phyloP scores from a whole-genome alignment of 2,888 invertebrate species.

The Sphecodes monilicornis region DNA sequence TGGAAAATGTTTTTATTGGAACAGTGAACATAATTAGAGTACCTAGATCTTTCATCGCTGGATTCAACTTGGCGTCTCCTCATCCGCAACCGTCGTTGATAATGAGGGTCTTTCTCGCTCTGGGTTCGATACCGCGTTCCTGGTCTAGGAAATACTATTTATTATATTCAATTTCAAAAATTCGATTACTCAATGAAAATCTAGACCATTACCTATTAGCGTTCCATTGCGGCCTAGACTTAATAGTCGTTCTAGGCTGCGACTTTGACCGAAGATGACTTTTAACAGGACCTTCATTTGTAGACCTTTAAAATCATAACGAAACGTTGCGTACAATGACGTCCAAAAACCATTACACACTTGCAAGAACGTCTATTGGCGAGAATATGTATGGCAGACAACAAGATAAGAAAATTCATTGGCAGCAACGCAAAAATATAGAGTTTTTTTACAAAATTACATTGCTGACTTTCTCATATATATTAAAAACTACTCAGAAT shows the following conservation, averaged over 20 bases:
- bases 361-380: not conserved
- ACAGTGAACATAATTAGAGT: slow-evolving; percentile 10
- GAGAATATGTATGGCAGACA: not conserved
- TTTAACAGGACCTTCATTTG: slow-evolving; percentile 73
- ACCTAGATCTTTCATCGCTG: slow-evolving; percentile 84
- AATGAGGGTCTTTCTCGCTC: slow-evolving; percentile 95
- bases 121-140: slow-evolving; percentile 94
- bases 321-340: not conserved
- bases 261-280: slow-evolving; percentile 73
- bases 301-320: slow-evolving; percentile 70
- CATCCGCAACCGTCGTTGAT: slow-evolving; percentile 89
- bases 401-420: not conserved
- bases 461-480: not conserved
- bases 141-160: slow-evolving; percentile 84
- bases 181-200: not conserved
- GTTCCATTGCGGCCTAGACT: slow-evolving; percentile 81
- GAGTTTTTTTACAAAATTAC: not conserved
- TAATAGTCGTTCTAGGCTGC: slow-evolving; percentile 75
- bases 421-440: not conserved
- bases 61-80: slow-evolving; percentile 86
- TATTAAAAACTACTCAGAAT: not conserved
- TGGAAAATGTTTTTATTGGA: not conserved
- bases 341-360: not conserved
- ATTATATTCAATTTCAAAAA: not conserved
- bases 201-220: slow-evolving; percentile 79